These are phyloP conservation scores for Brachypterus glaber DNA, from an alignment of 2,888 invertebrate genomes.

Conservation along the genomic window DNA sequence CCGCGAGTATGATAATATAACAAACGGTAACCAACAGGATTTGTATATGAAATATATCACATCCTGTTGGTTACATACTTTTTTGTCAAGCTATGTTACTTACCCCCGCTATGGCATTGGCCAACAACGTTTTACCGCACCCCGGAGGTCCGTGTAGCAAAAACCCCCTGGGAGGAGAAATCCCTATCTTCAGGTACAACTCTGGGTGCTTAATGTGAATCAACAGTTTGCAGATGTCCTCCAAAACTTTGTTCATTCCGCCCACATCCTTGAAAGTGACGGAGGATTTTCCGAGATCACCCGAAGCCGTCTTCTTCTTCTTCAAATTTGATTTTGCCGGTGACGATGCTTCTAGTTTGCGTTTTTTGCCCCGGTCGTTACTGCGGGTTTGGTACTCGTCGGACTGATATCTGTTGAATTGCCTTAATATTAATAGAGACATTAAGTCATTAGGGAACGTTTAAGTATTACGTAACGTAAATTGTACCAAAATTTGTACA, in stretches of 20 bases:
- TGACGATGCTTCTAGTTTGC: constrained; percentile 19
- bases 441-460: no score
- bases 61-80: no score
- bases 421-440: no score
- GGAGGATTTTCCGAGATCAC: constrained; percentile 36
- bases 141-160: constrained; percentile 94
- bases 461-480: no score
- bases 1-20: no score
- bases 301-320: constrained; percentile 33
- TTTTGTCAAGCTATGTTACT: constrained; percentile 26
- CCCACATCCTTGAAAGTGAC: constrained; percentile 69
- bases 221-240: constrained; percentile 43
- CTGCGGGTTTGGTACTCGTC: no score
- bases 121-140: constrained; percentile 79
- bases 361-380: constrained; percentile 29
- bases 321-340: constrained; percentile 20
- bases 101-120: constrained; percentile 74
- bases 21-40: no score
- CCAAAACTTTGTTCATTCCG: constrained; percentile 65
- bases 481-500: no score
- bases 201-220: constrained; percentile 85
- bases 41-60: no score
- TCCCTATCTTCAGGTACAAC: constrained; percentile 74
- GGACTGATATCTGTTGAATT: no score
- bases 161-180: constrained; percentile 82